Evolutionary conservation across 2,888 invertebrate species (phyloP).

Genomic region (Drosophila algonquin): DNA sequence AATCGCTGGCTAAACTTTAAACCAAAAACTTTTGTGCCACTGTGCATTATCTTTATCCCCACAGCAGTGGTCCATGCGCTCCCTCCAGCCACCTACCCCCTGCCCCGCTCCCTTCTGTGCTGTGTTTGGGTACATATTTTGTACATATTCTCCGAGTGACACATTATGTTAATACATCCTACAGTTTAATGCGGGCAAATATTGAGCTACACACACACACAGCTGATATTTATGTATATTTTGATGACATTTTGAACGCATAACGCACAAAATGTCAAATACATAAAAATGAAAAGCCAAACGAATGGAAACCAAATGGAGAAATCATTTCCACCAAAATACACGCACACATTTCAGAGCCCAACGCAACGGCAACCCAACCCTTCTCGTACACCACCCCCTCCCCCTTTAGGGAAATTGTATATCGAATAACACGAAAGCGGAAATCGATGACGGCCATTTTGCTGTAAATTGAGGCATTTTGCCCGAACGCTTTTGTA

Average conservation of each 20-base stretch:
- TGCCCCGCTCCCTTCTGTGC: conserved; percentile 1
- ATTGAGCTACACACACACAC: conserved; percentile 52
- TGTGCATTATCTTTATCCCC: conserved; percentile 30
- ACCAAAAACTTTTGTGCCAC: conserved; percentile 10
- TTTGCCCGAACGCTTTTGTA: conserved; percentile 62
- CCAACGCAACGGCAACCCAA: neutral
- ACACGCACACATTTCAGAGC: conserved; percentile 34
- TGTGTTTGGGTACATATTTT: conserved; percentile 24
- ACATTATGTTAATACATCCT: conserved; percentile 71
- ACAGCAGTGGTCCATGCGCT: neutral
- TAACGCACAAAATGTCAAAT: conserved; percentile 67
- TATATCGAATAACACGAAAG: conserved; percentile 63
- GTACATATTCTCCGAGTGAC: conserved; percentile 50
- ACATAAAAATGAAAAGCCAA: conserved; percentile 56
- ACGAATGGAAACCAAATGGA: conserved; percentile 42
- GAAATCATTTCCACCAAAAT: conserved; percentile 62
- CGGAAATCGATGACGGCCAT: conserved; percentile 76
- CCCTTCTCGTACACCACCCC: neutral
- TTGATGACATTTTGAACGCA: conserved; percentile 65
- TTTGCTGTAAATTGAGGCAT: conserved; percentile 74
- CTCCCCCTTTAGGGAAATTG: conserved; percentile 3
- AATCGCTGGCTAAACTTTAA: conserved; percentile 1
- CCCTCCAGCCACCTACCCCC: neutral
- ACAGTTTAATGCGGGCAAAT: conserved; percentile 68
- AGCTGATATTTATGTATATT: conserved; percentile 58